These are phyloP conservation scores for Monarcha castaneiventris DNA, from an alignment of 2,113 vertebrate genomes.

Conservation along the genomic window DNA sequence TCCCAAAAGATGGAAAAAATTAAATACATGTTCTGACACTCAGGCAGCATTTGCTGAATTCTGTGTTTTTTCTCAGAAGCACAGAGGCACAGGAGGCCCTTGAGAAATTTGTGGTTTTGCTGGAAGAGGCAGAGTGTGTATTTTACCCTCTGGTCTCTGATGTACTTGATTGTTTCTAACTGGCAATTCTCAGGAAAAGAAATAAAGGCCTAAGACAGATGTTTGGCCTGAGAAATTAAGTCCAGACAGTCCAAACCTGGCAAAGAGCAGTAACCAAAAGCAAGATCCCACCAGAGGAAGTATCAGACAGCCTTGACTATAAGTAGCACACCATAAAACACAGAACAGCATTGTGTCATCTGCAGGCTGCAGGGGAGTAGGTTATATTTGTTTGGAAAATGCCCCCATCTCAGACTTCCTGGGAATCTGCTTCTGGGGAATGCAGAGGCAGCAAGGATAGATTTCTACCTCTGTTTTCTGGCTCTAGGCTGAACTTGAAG, in stretches of 20 bases:
- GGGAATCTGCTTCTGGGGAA: background rate
- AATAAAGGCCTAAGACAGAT: background rate
- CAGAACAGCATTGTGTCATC: background rate
- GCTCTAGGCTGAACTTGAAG: background rate
- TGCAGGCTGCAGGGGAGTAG: background rate
- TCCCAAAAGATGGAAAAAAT: background rate
- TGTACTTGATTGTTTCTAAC: background rate
- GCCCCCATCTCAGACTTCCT: background rate
- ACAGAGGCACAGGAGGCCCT: background rate
- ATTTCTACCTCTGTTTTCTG: background rate
- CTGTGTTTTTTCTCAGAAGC: background rate
- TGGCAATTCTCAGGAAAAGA: background rate
- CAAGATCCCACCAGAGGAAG: background rate
- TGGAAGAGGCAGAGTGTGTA: background rate
- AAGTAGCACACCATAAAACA: background rate
- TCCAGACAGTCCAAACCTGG: background rate
- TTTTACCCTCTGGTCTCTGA: background rate
- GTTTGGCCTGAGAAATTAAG: background rate
- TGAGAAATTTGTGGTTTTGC: background rate
- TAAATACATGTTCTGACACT: background rate
- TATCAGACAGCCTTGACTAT: background rate
- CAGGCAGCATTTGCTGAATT: background rate
- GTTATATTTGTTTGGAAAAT: background rate
- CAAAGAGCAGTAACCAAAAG: background rate
- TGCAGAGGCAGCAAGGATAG: background rate